Percentiles rank a stretch among this genome's conserved stretches.
Evolutionary conservation across 2,888 invertebrate genomes (phyloP).

Genomic region (Trilocha varians): DNA sequence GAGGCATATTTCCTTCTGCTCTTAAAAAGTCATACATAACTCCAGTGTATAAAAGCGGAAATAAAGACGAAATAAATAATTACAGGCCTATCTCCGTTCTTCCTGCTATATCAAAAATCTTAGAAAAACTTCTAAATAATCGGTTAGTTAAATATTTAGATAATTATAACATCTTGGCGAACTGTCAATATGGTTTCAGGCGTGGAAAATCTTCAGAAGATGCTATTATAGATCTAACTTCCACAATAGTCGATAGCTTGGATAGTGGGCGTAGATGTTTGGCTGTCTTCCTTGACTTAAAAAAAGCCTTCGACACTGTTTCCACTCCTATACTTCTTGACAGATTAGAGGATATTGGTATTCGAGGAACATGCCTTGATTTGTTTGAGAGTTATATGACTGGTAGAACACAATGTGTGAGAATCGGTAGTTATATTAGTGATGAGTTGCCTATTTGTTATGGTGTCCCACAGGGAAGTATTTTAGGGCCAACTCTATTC

Average conservation of each 20-base stretch:
- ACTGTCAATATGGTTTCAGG: slow-evolving; percentile 10
- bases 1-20: slow-evolving; percentile 6
- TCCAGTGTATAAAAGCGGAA: slow-evolving; percentile 9
- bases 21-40: slow-evolving; percentile 6
- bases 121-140: slow-evolving; percentile 11
- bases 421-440: slow-evolving; percentile 1
- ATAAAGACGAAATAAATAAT: slow-evolving; percentile 7
- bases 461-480: background rate
- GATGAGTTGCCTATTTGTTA: background rate
- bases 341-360: slow-evolving; percentile 6
- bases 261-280: slow-evolving; percentile 3
- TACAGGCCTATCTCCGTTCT: slow-evolving; percentile 12
- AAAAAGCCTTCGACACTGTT: slow-evolving; percentile 5
- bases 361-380: slow-evolving; percentile 3
- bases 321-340: slow-evolving; percentile 2
- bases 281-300: slow-evolving; percentile 2
- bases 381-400: slow-evolving; percentile 6
- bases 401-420: slow-evolving; percentile 6
- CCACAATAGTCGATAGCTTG: background rate
- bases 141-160: slow-evolving; percentile 6
- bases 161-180: slow-evolving; percentile 4
- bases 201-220: slow-evolving; percentile 5
- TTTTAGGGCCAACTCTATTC: slow-evolving; percentile 5
- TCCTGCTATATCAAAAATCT: slow-evolving; percentile 10
- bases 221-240: slow-evolving; percentile 3